Conservation (phyloP, 2,888 invertebrate genomes). For the Andrena hattorfiana region DNA sequence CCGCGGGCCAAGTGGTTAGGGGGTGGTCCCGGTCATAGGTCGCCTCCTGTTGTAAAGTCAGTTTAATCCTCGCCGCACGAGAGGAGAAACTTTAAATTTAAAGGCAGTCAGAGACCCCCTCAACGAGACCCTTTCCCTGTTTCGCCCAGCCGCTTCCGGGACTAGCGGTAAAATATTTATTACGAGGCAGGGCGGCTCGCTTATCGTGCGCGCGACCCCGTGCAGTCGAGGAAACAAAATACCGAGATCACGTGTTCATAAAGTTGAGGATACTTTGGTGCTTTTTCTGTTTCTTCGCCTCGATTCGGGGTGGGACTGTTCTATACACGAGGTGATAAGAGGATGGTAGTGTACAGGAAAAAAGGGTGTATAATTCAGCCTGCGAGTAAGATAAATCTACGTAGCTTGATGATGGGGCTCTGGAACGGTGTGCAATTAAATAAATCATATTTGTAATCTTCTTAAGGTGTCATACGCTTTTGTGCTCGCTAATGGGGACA, state of each 20-base stretch:
- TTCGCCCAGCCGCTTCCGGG: constrained; percentile 24
- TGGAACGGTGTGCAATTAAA: too few relatives aligned
- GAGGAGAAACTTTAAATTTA: constrained; percentile 72
- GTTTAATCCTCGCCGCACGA: constrained; percentile 71
- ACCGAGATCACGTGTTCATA: constrained; percentile 24
- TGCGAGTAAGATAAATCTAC: neutral
- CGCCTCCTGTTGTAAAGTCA: constrained; percentile 70
- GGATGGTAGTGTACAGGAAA: neutral
- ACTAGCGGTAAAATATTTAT: constrained; percentile 72
- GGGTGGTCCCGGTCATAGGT: constrained; percentile 37
- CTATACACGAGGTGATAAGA: neutral
- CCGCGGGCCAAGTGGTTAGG: constrained; percentile 40
- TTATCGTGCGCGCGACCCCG: constrained; percentile 66
- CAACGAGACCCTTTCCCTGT: constrained; percentile 20
- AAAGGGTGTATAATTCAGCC: neutral
- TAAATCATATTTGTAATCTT: too few relatives aligned
- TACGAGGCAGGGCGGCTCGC: constrained; percentile 58
- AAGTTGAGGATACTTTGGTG: constrained; percentile 32
- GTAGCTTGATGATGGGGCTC: too few relatives aligned
- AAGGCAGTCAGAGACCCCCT: constrained; percentile 47
- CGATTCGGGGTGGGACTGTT: neutral
- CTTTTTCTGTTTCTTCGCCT: neutral
- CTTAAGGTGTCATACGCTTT: too few relatives aligned
- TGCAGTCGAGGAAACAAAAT: constrained; percentile 65
- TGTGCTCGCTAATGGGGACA: too few relatives aligned